These are phyloP conservation scores for Thereva nobilitata DNA, from an alignment of 2,888 invertebrate species.

Conservation along the genomic window DNA sequence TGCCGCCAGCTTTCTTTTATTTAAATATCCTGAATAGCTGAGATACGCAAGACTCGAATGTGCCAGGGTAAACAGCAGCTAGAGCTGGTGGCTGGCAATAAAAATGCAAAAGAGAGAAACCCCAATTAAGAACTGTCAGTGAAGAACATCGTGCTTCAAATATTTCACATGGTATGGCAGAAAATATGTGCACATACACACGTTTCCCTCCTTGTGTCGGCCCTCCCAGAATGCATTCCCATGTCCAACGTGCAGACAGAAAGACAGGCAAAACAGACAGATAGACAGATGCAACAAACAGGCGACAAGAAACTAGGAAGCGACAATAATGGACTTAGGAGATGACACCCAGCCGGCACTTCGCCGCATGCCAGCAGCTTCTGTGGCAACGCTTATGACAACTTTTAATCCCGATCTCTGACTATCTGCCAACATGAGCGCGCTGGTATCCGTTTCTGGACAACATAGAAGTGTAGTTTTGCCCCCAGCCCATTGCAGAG, in stretches of 20 bases:
- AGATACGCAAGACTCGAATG: constrained; percentile 7
- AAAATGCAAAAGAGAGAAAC: constrained; percentile 28
- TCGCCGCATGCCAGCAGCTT: constrained; percentile 14
- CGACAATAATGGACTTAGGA: constrained; percentile 37
- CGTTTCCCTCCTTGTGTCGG: constrained; percentile 1
- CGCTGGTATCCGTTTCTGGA: constrained; percentile 6
- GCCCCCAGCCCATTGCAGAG: too few species aligned
- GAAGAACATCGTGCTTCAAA: constrained; percentile 40
- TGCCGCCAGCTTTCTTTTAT: constrained; percentile 7
- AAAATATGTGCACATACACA: constrained; percentile 2
- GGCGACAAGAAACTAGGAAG: constrained; percentile 39
- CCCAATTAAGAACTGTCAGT: constrained; percentile 42
- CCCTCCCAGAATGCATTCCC: constrained; percentile 18
- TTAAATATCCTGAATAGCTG: constrained; percentile 9
- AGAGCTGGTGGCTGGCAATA: constrained; percentile 11
- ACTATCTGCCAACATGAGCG: constrained; percentile 29
- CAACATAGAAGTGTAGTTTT: constrained; percentile 15
- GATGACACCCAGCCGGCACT: constrained; percentile 26
- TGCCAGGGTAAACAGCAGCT: neutral
- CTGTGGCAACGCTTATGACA: constrained; percentile 37
- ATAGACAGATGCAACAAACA: constrained; percentile 42
- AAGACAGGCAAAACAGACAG: constrained; percentile 40
- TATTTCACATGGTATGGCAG: constrained; percentile 39
- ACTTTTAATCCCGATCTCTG: constrained; percentile 38
- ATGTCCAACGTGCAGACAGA: constrained; percentile 39